Evolutionary conservation across 2,113 vertebrate species (phyloP), one percentile per base, ranked within the genome.

Genomic region (Xenus cinereus): DNA sequence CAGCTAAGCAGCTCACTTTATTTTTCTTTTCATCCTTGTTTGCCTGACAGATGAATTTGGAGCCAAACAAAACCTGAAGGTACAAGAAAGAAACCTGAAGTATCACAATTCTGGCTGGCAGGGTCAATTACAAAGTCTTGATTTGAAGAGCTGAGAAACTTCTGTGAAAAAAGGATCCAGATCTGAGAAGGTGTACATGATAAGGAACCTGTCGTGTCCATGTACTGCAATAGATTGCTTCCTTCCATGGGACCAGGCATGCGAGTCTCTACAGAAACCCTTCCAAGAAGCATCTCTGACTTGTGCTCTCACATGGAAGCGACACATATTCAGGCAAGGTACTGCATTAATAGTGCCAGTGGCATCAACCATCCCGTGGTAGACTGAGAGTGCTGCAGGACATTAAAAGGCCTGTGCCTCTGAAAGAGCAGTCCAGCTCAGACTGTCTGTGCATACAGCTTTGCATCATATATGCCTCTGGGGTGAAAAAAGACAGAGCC

Each of bases 1-100:
- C 82, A 89, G 66, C 91, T 97, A 90, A 96, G 86, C 56, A 56
- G 71, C 51, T 95, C 66, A 60, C 57, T 75, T 86, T 67, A 71
- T 45, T 72, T 87, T 95, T 76, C 19, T 84, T 87, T 89, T 95
- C 67, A 77, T 94, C 62, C 28, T 53, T 46, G 67, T 91, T 94
- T 96, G 46, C 74, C 75, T 88, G 66, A 32, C 63, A 90, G 84
- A 87, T 69, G 4, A 96, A 95, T 66, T 71, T 89, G 60, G 14
- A 92, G 39, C 63, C 86, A 83, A 93, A 86, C 37, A 93, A 96
- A 93, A 66, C 22, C 48, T 90, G 57, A 84, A 57, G 7, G 23
- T 53, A 64, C 45, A 60, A 64, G 89, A 88, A 92, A 93, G 53
- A 68, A 87, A 72, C 24, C 37, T 51, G n/a, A 91, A 91, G 24